phyloP scores from a whole-genome alignment of 2,888 invertebrate species.

The Hirtodrosophila histrioides region DNA sequence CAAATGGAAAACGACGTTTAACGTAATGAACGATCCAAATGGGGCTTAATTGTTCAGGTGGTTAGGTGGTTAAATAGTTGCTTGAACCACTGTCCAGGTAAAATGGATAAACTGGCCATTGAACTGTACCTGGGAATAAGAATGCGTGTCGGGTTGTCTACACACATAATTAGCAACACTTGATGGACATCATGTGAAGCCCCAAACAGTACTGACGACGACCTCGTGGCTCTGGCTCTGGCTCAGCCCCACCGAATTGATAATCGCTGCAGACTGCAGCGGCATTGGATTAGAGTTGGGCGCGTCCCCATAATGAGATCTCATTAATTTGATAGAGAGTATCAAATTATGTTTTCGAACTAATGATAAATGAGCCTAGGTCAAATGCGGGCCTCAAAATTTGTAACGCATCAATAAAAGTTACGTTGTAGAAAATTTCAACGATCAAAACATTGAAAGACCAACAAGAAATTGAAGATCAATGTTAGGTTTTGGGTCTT shows the following conservation, averaged over 20 bases:
- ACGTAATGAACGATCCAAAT: slow-evolving; percentile 54
- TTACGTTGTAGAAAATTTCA: slow-evolving; percentile 23
- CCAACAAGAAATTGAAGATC: slow-evolving; percentile 30
- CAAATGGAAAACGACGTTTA: slow-evolving; percentile 60
- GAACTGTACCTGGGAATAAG: slow-evolving; percentile 16
- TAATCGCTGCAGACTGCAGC: slow-evolving; percentile 24
- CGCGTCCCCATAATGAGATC: slow-evolving; percentile 56
- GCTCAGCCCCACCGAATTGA: slow-evolving; percentile 26
- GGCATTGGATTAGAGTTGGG: slow-evolving; percentile 22
- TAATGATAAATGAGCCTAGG: slow-evolving; percentile 47
- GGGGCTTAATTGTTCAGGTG: slow-evolving; percentile 63
- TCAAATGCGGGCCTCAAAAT: slow-evolving; percentile 41
- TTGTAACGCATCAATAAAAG: slow-evolving; percentile 4
- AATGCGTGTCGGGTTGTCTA: background rate
- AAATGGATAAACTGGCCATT: slow-evolving; percentile 24
- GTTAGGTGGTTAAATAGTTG: background rate
- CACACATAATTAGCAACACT: slow-evolving; percentile 29
- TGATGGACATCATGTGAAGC: slow-evolving; percentile 13
- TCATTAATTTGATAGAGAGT: slow-evolving; percentile 62
- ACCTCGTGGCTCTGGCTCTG: slow-evolving; percentile 6
- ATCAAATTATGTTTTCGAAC: slow-evolving; percentile 41
- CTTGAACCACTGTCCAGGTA: background rate
- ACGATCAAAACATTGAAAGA: slow-evolving; percentile 36
- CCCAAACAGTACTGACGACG: slow-evolving; percentile 15
- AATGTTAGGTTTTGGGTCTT: slow-evolving; percentile 22